Conservation (phyloP, 2,888 invertebrate species). For the Onchidella celtica region DNA sequence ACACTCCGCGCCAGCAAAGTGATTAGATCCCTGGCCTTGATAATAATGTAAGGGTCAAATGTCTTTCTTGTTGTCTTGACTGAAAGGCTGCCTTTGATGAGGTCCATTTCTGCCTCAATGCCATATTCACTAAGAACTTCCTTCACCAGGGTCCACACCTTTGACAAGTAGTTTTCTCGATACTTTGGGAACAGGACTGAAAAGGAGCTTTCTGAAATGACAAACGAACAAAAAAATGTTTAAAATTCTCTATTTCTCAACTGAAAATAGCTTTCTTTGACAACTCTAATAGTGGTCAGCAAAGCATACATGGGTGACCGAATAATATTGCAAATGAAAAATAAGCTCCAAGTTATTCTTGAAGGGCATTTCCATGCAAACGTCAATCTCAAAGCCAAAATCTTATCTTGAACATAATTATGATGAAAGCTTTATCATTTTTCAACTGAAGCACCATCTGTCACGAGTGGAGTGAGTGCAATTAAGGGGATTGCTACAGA, state of each 20-base stretch:
- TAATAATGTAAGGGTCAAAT: conserved; percentile 98
- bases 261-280: background rate
- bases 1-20: conserved; percentile 97
- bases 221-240: background rate
- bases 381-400: no score
- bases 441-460: no score
- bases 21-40: conserved; percentile 97
- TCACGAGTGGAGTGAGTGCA: no score
- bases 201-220: conserved; percentile 89
- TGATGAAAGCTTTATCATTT: no score
- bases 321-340: no score
- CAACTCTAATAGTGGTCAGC: no score
- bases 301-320: no score
- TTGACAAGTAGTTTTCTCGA: conserved; percentile 95
- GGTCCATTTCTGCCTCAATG: conserved; percentile 92
- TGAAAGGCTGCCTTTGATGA: conserved; percentile 95
- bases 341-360: no score
- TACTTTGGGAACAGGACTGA: conserved; percentile 98
- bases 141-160: conserved; percentile 97
- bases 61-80: conserved; percentile 96
- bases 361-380: no score
- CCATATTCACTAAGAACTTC: conserved; percentile 89
- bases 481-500: no score
- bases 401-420: no score
- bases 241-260: background rate